Percentiles rank a stretch among this genome's conserved stretches.
These are phyloP conservation scores for Cinclus mexicanus DNA, from an alignment of 2,113 vertebrate genomes.

Conservation along the genomic window DNA sequence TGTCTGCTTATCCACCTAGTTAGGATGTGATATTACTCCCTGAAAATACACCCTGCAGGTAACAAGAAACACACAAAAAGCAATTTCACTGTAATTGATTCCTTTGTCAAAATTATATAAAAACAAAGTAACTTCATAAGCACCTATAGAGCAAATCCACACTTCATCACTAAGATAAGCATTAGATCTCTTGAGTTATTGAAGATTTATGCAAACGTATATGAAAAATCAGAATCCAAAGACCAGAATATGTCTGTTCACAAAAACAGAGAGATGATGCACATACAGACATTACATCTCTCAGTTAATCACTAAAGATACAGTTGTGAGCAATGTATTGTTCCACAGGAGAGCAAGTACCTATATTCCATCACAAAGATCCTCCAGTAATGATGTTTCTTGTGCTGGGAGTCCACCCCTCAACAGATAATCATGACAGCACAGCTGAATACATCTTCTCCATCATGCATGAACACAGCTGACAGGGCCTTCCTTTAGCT, in stretches of 20 bases:
- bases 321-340: neutral
- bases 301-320: neutral
- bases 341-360: neutral
- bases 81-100: constrained; percentile 33
- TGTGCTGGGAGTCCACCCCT: neutral
- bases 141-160: neutral
- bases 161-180: neutral
- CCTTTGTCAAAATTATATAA: constrained; percentile 8
- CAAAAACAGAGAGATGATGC: neutral
- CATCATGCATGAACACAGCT: neutral
- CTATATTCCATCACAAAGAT: neutral
- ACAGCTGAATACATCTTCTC: neutral
- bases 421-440: neutral
- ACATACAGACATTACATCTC: neutral
- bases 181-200: neutral
- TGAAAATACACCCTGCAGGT: neutral
- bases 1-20: constrained; percentile 8
- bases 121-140: neutral
- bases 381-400: neutral
- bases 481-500: neutral
- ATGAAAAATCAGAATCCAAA: neutral
- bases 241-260: neutral
- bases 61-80: constrained; percentile 27
- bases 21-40: neutral
- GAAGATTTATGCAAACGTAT: neutral